phyloP scores from a whole-genome alignment of 1,140 invertebrate species.

The Ooceraea biroi region DNA sequence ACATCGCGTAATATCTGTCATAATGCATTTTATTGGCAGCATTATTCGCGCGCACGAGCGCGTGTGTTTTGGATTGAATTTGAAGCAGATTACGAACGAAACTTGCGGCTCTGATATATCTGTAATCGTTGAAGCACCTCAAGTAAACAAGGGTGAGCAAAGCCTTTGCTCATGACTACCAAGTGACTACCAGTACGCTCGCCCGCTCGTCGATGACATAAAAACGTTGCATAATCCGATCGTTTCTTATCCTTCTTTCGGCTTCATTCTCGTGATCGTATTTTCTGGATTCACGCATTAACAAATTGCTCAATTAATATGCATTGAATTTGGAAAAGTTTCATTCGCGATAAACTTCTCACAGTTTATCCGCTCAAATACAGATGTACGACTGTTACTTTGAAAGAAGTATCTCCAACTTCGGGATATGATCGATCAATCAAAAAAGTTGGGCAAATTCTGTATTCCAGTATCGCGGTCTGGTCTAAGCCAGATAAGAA shows the following conservation, averaged over 20 bases:
- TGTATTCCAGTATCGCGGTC: constrained; percentile 14
- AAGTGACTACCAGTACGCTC: constrained; percentile 31
- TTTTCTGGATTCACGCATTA: not conserved
- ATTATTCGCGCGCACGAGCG: constrained; percentile 18
- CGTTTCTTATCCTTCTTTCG: not conserved
- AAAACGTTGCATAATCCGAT: constrained; percentile 64
- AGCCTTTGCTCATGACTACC: constrained; percentile 55
- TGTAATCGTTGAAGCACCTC: constrained; percentile 28
- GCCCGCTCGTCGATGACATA: constrained; percentile 45
- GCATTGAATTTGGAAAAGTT: not conserved
- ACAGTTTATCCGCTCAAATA: not conserved
- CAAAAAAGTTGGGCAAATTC: not conserved
- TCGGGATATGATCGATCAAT: constrained; percentile 8
- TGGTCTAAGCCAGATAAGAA: constrained; percentile 23
- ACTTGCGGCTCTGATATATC: constrained; percentile 49
- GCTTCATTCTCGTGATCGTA: not conserved
- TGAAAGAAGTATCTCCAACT: not conserved
- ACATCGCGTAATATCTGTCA: constrained; percentile 20
- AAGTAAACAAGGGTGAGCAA: constrained; percentile 31
- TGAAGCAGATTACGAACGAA: constrained; percentile 46
- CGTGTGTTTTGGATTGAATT: too few species aligned
- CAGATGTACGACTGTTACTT: not conserved
- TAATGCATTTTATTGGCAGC: constrained; percentile 21
- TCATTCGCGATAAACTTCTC: not conserved
- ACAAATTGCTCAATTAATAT: not conserved